These are phyloP conservation scores for Acheta domesticus DNA, from an alignment of 2,888 invertebrate genomes.

Conservation along the genomic window DNA sequence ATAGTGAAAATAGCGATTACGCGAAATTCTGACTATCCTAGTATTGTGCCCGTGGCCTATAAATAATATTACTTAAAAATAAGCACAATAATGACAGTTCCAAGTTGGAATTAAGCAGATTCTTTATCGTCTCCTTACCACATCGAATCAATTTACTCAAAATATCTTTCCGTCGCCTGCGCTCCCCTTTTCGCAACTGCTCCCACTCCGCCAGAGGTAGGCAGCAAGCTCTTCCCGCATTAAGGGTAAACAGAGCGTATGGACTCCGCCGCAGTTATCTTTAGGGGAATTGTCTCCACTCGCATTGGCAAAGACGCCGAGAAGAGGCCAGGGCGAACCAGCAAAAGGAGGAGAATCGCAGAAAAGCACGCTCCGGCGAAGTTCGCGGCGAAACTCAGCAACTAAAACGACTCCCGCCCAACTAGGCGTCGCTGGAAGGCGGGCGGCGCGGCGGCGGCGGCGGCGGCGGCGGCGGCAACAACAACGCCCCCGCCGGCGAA, in stretches of 20 bases:
- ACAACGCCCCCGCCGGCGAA: background rate
- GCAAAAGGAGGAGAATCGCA: background rate
- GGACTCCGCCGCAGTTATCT: background rate
- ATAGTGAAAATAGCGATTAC: no score
- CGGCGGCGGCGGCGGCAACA: background rate
- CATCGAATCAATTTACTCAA: no score
- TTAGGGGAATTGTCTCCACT: background rate
- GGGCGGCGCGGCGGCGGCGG: background rate
- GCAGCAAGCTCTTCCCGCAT: background rate
- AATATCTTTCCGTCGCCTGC: background rate
- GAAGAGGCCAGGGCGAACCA: background rate
- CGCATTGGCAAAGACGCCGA: background rate
- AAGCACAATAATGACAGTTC: no score
- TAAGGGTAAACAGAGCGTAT: background rate
- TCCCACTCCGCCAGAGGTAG: background rate
- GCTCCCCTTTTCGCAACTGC: background rate
- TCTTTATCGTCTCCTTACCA: no score
- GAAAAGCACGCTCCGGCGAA: background rate
- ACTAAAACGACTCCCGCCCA: background rate
- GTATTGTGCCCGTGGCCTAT: no score
- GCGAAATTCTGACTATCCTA: no score
- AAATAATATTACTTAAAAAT: no score
- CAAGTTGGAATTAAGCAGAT: no score
- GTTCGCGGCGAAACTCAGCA: background rate
- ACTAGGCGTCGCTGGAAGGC: no score